These are phyloP conservation scores for Sarotherodon lohbergeri DNA, from an alignment of 2,113 vertebrate species.

Conservation along the genomic window DNA sequence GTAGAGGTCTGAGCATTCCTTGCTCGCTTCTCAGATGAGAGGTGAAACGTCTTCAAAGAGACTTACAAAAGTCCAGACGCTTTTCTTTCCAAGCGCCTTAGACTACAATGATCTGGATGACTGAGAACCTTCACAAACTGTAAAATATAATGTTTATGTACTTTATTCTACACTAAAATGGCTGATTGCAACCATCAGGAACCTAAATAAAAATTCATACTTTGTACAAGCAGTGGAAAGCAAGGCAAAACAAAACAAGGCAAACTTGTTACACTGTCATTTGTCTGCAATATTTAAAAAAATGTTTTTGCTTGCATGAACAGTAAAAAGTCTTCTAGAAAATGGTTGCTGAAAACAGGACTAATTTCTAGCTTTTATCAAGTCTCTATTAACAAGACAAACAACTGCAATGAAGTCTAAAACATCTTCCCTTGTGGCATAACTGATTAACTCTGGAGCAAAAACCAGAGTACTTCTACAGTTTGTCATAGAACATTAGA, in stretches of 20 bases:
- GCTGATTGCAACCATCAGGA: not conserved
- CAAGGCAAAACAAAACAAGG: not conserved
- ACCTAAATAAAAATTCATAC: accelerated
- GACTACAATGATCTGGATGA: not conserved
- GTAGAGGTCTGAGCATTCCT: not conserved
- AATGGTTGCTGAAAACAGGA: not conserved
- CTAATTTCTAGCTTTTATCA: not conserved
- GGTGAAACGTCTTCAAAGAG: not conserved
- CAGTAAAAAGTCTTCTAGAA: accelerated
- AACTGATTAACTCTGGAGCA: not conserved
- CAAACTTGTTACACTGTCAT: not conserved
- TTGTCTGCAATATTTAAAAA: not conserved
- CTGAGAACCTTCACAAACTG: not conserved
- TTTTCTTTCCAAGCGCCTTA: accelerated
- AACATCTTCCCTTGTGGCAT: not conserved
- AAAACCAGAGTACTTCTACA: not conserved
- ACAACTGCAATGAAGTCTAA: not conserved
- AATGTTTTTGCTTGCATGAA: not conserved
- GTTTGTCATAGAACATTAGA: conserved; percentile 1
- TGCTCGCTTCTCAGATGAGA: not conserved
- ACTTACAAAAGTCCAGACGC: not conserved
- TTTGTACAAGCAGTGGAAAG: not conserved
- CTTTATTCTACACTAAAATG: not conserved
- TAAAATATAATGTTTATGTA: not conserved
- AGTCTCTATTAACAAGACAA: not conserved